Evolutionary conservation across 2,888 invertebrate genomes (phyloP).

Genomic region (Trissolcus japonicus): DNA sequence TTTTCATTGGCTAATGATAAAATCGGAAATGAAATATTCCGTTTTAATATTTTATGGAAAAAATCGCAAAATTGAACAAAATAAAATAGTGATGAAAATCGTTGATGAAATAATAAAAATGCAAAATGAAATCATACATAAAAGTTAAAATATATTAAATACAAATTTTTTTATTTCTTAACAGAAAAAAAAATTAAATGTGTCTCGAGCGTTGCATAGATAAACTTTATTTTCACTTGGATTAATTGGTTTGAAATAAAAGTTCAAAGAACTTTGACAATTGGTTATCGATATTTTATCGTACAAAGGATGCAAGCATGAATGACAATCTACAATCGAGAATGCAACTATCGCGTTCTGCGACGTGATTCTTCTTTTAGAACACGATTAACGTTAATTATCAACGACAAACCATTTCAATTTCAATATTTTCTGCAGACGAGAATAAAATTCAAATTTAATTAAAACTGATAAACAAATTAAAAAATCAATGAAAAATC

Average conservation of each 20-base stretch:
- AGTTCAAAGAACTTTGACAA: constrained; percentile 24
- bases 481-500: too few relatives aligned
- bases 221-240: neutral
- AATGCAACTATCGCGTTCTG: constrained; percentile 31
- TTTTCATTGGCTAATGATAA: too few relatives aligned
- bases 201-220: neutral
- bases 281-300: constrained; percentile 32
- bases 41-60: too few relatives aligned
- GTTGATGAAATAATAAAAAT: too few relatives aligned
- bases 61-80: too few relatives aligned
- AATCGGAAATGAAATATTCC: too few relatives aligned
- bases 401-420: neutral
- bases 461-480: too few relatives aligned
- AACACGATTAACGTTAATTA: constrained; percentile 12
- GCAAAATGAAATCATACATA: too few relatives aligned
- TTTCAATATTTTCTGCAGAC: neutral
- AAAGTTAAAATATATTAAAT: too few relatives aligned
- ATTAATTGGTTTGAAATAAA: constrained; percentile 15
- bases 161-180: too few relatives aligned
- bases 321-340: constrained; percentile 41
- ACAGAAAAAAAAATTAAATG: neutral
- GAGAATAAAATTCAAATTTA: too few relatives aligned
- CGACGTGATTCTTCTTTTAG: constrained; percentile 21
- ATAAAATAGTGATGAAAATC: too few relatives aligned
- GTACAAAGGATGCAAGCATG: constrained; percentile 37